Evolutionary conservation across 2,888 invertebrate species (phyloP).

Genomic region (Pinctada fucata): DNA sequence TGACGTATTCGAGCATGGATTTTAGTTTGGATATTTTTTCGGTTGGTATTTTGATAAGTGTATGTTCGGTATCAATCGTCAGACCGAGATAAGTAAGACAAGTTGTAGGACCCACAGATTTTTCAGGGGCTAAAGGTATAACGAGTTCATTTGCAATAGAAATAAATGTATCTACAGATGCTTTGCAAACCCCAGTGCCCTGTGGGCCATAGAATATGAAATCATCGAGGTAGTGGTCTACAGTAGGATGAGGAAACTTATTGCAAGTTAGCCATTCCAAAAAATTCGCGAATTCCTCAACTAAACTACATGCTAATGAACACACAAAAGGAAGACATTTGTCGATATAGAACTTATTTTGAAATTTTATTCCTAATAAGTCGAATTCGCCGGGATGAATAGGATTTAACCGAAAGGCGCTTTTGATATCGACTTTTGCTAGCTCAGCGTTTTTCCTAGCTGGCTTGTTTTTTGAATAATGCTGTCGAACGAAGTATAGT

Average conservation of each 20-base stretch:
- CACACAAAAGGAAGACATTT: not conserved
- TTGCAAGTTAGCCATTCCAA: not conserved
- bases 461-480: not conserved
- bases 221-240: not conserved
- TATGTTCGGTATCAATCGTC: conserved; percentile 16
- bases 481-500: not conserved
- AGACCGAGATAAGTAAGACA: conserved; percentile 12
- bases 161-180: not conserved
- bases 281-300: not conserved
- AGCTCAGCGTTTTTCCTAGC: not conserved
- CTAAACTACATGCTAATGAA: too few relatives aligned
- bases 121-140: conserved; percentile 6
- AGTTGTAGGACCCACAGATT: conserved; percentile 10
- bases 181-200: not conserved
- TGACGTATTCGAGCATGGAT: not conserved
- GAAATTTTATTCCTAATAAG: not conserved
- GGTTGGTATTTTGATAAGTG: conserved; percentile 13
- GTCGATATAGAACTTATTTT: not conserved
- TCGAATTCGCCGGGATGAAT: not conserved
- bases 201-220: not conserved
- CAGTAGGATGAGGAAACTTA: not conserved
- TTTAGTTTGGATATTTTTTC: conserved; percentile 6
- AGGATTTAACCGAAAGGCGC: too few relatives aligned
- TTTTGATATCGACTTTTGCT: too few relatives aligned
- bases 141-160: not conserved